These are phyloP conservation scores for Lepus timidus DNA, from an alignment of 2,113 vertebrate genomes.

Conservation along the genomic window DNA sequence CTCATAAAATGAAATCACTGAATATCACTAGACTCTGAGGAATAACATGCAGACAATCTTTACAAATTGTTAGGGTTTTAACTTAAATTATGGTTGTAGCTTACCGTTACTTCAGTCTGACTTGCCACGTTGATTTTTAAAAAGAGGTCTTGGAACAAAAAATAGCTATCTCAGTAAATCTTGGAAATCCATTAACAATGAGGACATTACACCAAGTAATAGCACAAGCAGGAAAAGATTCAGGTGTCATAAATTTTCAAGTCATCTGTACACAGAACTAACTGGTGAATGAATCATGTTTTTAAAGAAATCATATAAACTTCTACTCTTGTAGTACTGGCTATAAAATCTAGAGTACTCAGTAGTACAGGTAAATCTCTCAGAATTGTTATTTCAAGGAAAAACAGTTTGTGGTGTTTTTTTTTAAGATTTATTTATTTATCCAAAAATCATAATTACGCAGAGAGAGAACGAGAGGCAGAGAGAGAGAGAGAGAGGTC, in stretches of 20 bases:
- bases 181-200: constrained; percentile 72
- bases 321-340: neutral
- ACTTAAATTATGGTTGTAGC: constrained; percentile 2
- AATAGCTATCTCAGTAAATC: constrained; percentile 65
- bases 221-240: constrained; percentile 22
- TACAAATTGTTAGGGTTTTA: constrained; percentile 56
- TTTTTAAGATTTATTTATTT: no score
- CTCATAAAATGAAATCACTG: constrained; percentile 4
- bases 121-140: constrained; percentile 7
- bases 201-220: constrained; percentile 38
- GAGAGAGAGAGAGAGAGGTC: no score
- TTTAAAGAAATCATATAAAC: neutral
- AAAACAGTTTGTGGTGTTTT: neutral
- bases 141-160: constrained; percentile 51
- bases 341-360: neutral
- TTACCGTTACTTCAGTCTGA: constrained; percentile 27
- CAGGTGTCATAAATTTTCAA: constrained; percentile 40
- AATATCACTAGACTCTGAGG: neutral
- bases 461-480: no score
- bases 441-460: no score
- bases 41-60: constrained; percentile 51
- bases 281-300: constrained; percentile 43
- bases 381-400: neutral
- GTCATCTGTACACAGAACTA: constrained; percentile 15
- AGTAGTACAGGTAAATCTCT: neutral